Conservation (phyloP, 2,888 invertebrate species). For the Dynastes tityus region DNA sequence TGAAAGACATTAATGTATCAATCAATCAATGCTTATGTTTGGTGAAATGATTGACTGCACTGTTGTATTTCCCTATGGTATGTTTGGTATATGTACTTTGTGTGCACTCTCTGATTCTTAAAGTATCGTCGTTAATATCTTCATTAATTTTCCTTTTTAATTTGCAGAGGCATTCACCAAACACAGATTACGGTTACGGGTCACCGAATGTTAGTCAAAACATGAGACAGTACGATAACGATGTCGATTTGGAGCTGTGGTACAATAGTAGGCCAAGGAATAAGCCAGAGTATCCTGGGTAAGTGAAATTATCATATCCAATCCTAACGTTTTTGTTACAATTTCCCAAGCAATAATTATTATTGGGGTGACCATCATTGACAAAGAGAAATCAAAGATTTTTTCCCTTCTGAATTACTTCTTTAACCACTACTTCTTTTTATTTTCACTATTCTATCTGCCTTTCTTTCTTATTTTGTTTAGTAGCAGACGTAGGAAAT, state of each 20-base stretch:
- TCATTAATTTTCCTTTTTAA: neutral
- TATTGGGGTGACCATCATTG: no score
- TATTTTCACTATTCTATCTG: slow-evolving; percentile 15
- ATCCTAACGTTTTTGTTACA: neutral
- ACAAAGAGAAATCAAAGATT: no score
- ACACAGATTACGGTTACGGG: slow-evolving; percentile 68
- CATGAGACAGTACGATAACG: slow-evolving; percentile 69
- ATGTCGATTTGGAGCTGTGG: slow-evolving; percentile 81
- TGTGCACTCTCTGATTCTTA: no score
- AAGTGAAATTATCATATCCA: slow-evolving; percentile 52
- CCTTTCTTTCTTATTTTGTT: slow-evolving; percentile 60
- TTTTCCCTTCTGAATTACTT: no score
- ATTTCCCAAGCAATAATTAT: no score
- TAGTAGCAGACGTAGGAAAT: slow-evolving; percentile 72
- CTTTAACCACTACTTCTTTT: neutral
- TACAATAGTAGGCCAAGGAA: slow-evolving; percentile 91
- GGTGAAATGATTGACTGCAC: no score
- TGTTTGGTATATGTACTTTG: no score
- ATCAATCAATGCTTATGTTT: no score
- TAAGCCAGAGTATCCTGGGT: slow-evolving; percentile 75
- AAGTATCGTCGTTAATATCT: no score
- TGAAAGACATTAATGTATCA: no score
- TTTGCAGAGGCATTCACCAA: slow-evolving; percentile 67
- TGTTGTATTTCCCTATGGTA: no score
- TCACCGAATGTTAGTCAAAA: slow-evolving; percentile 69